phyloP scores from a whole-genome alignment of 1,140 invertebrate species.

The Rhagoletis pomonella region DNA sequence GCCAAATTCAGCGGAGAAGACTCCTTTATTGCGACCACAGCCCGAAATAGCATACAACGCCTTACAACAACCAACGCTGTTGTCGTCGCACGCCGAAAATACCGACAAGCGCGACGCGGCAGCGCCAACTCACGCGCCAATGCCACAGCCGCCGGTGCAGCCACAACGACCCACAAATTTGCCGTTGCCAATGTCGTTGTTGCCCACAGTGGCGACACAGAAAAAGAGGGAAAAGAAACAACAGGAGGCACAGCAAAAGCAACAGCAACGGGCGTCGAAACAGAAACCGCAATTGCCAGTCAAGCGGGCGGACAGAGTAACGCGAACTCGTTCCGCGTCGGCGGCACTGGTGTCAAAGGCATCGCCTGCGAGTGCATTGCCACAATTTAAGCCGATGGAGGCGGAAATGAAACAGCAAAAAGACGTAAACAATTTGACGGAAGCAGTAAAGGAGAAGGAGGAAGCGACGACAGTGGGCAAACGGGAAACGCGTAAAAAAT shows the following conservation, averaged over 20 bases:
- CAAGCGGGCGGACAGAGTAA: conserved; percentile 24
- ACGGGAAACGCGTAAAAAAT: not conserved
- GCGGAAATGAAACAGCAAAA: conserved; percentile 53
- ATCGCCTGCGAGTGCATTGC: conserved; percentile 36
- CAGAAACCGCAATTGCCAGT: conserved; percentile 54
- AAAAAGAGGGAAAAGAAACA: conserved; percentile 28
- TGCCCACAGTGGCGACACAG: not conserved
- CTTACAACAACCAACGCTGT: conserved; percentile 1
- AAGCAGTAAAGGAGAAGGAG: conserved; percentile 12
- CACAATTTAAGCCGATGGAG: not conserved
- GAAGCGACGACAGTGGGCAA: not conserved
- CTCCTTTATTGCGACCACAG: not conserved
- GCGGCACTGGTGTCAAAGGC: not conserved
- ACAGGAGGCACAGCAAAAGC: conserved; percentile 36
- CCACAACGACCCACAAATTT: conserved; percentile 54
- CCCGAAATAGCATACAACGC: conserved; percentile 42
- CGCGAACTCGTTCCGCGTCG: not conserved
- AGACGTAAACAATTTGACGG: conserved; percentile 1
- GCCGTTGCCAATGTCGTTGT: conserved; percentile 30
- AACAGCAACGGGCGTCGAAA: conserved; percentile 46
- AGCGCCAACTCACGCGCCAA: not conserved
- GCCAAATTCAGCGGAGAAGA: not conserved
- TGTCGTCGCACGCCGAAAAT: not conserved
- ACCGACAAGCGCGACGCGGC: conserved; percentile 6
- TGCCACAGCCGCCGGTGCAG: conserved; percentile 13